phyloP scores from a whole-genome alignment of 2,113 vertebrate genomes.

The Vanacampus margaritifer region DNA sequence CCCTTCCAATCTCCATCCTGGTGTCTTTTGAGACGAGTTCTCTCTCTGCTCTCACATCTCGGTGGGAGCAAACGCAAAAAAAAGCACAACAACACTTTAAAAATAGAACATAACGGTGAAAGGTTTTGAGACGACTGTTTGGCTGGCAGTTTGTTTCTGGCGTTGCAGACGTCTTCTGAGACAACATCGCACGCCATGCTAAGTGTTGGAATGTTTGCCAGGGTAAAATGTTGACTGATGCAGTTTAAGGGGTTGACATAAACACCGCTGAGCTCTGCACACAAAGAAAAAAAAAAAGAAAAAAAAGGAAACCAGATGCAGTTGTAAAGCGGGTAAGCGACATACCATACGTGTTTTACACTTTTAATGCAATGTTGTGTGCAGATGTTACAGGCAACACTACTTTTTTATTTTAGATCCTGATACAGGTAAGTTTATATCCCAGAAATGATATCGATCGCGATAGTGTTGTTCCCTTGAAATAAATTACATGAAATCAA shows the following conservation, averaged over 20 bases:
- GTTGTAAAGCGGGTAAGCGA: no score
- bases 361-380: no score
- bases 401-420: no score
- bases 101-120: conserved; percentile 50
- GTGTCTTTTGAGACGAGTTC: conserved; percentile 25
- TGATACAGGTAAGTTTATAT: no score
- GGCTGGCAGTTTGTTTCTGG: not conserved
- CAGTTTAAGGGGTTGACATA: not conserved
- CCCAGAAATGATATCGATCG: no score
- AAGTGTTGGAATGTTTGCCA: not conserved
- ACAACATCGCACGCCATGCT: not conserved
- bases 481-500: no score
- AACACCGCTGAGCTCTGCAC: not conserved
- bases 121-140: conserved; percentile 21
- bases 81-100: conserved; percentile 39
- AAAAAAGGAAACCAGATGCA: not conserved
- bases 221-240: not conserved
- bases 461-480: no score
- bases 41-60: conserved; percentile 48
- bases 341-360: no score
- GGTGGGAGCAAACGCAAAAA: conserved; percentile 14
- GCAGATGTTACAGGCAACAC: no score
- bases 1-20: conserved; percentile 3
- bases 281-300: not conserved
- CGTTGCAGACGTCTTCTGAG: conserved; percentile 6